phyloP scores from a whole-genome alignment of 2,113 vertebrate species.

The Cisticola juncidis region DNA sequence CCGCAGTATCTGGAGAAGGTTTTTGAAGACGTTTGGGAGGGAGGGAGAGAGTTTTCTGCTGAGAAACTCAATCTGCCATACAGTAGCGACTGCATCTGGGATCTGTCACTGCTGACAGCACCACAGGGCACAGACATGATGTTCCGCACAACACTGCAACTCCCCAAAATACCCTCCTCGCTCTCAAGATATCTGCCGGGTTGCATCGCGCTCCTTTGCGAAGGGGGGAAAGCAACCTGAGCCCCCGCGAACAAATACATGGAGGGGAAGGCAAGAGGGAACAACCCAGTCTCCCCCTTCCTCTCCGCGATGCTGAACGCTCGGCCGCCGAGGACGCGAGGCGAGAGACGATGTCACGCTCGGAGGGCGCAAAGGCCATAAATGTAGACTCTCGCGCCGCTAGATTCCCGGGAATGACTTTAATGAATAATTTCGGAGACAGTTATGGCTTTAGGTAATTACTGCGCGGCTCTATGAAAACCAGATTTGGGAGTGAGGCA shows the following conservation, averaged over 20 bases:
- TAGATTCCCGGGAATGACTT: conserved; percentile 68
- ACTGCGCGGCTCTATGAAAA: conserved; percentile 66
- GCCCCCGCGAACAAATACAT: neutral
- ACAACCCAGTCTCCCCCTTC: neutral
- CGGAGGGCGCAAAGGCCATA: conserved; percentile 35
- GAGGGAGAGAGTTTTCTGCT: conserved; percentile 75
- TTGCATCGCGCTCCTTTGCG: conserved; percentile 6
- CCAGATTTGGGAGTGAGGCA: conserved; percentile 49
- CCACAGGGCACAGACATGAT: conserved; percentile 81
- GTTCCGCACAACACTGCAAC: conserved; percentile 78
- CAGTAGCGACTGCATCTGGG: conserved; percentile 90
- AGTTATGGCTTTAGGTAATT: conserved; percentile 72
- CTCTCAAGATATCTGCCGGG: conserved; percentile 65
- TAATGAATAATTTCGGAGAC: conserved; percentile 78
- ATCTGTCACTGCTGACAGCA: conserved; percentile 90
- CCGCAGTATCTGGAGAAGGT: conserved; percentile 77
- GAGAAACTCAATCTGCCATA: conserved; percentile 90
- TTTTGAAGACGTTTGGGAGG: conserved; percentile 82
- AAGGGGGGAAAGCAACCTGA: conserved; percentile 11
- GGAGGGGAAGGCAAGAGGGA: neutral
- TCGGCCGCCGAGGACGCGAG: neutral
- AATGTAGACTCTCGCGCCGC: conserved; percentile 38
- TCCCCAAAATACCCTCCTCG: conserved; percentile 73
- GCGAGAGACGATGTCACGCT: conserved; percentile 52
- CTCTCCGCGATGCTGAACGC: neutral